Percentiles rank a stretch among this genome's conserved stretches.
Conservation (phyloP, 2,797 vertebrate species). For the Rhynchonycteris naso region DNA sequence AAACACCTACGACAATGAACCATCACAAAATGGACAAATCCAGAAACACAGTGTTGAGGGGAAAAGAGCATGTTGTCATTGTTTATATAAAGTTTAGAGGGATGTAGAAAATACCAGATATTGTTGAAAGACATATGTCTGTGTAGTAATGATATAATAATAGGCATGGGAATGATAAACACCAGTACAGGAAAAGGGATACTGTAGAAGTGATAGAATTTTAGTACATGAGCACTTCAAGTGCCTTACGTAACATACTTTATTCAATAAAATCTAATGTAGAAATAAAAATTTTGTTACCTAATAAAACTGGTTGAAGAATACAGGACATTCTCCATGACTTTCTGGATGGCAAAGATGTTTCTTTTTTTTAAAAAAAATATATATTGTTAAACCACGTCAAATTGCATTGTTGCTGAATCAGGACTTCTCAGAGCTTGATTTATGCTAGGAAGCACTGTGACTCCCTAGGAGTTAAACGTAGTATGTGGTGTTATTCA, state of each 20-base stretch:
- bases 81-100: neutral
- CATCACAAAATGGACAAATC: neutral
- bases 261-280: neutral
- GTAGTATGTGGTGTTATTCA: neutral
- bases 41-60: neutral
- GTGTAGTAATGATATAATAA: neutral
- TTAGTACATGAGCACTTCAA: neutral
- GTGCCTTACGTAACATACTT: neutral
- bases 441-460: neutral
- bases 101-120: neutral
- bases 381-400: neutral
- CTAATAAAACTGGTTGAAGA: neutral
- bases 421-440: neutral
- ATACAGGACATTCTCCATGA: neutral
- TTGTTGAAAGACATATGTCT: neutral
- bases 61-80: neutral
- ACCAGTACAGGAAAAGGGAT: neutral
- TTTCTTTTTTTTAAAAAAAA: neutral
- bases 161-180: neutral
- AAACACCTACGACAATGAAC: neutral
- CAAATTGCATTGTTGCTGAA: neutral
- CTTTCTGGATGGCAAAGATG: neutral
- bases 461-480: neutral
- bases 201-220: neutral
- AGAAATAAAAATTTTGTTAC: conserved; percentile 20